phyloP scores from a whole-genome alignment of 1,140 invertebrate species.

The Pseudoatta argentina region DNA sequence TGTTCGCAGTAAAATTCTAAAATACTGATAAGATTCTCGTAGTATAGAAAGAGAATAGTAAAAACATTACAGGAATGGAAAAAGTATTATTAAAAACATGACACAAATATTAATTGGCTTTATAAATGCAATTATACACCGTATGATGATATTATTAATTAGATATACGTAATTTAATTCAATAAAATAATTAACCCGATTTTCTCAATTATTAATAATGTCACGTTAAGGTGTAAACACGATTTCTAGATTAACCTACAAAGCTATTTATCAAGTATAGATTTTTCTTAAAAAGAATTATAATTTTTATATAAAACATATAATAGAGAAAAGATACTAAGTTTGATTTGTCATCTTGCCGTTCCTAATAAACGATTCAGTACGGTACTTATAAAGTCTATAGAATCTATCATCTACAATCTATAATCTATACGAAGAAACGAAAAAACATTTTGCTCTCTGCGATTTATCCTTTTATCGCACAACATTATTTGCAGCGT shows the following conservation, averaged over 20 bases:
- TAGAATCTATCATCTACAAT: neutral
- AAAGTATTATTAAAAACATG: neutral
- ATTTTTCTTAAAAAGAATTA: slow-evolving; percentile 5
- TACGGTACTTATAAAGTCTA: neutral
- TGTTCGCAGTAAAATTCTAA: slow-evolving; percentile 8
- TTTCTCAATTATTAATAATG: neutral
- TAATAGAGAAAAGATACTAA: neutral
- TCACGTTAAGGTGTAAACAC: neutral
- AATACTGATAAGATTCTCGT: slow-evolving; percentile 18
- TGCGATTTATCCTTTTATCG: neutral
- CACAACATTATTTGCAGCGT: slow-evolving; percentile 39
- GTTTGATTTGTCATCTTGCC: slow-evolving; percentile 26
- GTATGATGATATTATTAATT: neutral
- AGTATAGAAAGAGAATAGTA: neutral
- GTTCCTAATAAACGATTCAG: neutral
- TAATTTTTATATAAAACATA: neutral
- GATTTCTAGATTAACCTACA: neutral
- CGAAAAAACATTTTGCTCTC: slow-evolving; percentile 7
- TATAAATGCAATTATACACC: neutral
- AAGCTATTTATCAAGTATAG: neutral
- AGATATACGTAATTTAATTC: slow-evolving; percentile 4
- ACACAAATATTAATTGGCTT: neutral
- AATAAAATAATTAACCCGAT: slow-evolving; percentile 32
- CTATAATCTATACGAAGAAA: neutral
- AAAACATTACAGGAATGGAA: neutral